These are phyloP conservation scores for Rhingia rostrata DNA, from an alignment of 2,888 invertebrate genomes.

Conservation along the genomic window DNA sequence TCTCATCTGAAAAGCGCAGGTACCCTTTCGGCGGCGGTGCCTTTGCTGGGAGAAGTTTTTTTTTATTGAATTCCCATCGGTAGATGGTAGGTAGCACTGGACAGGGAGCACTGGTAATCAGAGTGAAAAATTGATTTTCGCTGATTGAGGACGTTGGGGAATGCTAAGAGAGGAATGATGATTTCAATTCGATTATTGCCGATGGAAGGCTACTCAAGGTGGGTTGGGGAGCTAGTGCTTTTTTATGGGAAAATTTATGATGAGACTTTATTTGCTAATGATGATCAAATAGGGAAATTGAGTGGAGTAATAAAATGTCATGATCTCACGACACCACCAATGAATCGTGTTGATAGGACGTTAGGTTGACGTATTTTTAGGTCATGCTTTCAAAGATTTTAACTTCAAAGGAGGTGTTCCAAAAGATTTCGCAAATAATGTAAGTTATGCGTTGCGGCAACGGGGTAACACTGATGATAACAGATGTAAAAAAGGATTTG, in stretches of 20 bases:
- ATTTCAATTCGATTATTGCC: conserved; percentile 61
- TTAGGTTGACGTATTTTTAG: too few relatives aligned
- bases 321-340: conserved; percentile 2
- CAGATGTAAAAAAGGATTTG: too few relatives aligned
- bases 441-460: too few relatives aligned
- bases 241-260: conserved; percentile 45
- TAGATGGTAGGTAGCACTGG: conserved; percentile 44
- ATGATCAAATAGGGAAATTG: not conserved
- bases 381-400: too few relatives aligned
- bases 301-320: conserved; percentile 29
- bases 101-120: conserved; percentile 64
- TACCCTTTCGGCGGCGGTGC: conserved; percentile 58
- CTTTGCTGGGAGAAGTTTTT: conserved; percentile 29
- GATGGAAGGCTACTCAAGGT: conserved; percentile 30
- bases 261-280: conserved; percentile 3
- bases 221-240: conserved; percentile 8
- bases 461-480: too few relatives aligned
- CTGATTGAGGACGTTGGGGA: conserved; percentile 53
- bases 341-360: too few relatives aligned
- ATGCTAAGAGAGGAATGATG: conserved; percentile 55
- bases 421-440: not conserved
- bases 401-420: not conserved
- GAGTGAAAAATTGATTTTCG: conserved; percentile 70
- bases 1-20: conserved; percentile 31
- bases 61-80: conserved; percentile 61